Evolutionary conservation across 2,797 vertebrate species (phyloP).

Genomic region (Phrynocephalus guinanensis): DNA sequence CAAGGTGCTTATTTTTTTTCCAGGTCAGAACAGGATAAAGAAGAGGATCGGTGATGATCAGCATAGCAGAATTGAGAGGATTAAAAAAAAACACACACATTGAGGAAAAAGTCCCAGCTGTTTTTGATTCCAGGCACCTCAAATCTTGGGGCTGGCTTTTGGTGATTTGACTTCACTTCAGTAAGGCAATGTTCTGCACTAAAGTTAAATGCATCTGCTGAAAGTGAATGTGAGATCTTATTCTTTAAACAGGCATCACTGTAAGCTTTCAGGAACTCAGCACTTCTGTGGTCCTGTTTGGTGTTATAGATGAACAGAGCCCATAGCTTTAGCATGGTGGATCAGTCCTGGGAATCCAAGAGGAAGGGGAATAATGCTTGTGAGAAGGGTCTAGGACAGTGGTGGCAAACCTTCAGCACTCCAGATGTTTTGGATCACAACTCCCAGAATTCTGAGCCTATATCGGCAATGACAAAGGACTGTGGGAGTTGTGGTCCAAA

Average conservation of each 20-base stretch:
- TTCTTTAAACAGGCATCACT: no score
- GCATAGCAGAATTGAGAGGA: not conserved
- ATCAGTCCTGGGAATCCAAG: not conserved
- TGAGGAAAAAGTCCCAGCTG: not conserved
- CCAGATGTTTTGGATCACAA: no score
- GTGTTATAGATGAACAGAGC: not conserved
- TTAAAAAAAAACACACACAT: not conserved
- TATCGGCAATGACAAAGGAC: no score
- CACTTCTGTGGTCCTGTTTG: not conserved
- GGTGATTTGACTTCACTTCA: not conserved
- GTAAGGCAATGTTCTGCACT: no score
- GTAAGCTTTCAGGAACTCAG: not conserved
- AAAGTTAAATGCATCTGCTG: not conserved
- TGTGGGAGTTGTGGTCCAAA: no score
- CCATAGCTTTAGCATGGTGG: not conserved
- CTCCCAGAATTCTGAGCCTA: no score
- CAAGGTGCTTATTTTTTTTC: not conserved
- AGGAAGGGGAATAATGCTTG: not conserved
- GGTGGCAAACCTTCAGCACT: no score
- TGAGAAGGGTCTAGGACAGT: no score
- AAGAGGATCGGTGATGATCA: not conserved
- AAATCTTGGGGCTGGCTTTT: not conserved
- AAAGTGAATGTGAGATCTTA: not conserved
- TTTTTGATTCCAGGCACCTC: not conserved
- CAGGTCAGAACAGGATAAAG: conserved; percentile 12